Percentiles rank a stretch among this genome's conserved stretches.
These are phyloP conservation scores for Planiliza haematocheilus DNA, from an alignment of 2,113 vertebrate species.

Conservation along the genomic window DNA sequence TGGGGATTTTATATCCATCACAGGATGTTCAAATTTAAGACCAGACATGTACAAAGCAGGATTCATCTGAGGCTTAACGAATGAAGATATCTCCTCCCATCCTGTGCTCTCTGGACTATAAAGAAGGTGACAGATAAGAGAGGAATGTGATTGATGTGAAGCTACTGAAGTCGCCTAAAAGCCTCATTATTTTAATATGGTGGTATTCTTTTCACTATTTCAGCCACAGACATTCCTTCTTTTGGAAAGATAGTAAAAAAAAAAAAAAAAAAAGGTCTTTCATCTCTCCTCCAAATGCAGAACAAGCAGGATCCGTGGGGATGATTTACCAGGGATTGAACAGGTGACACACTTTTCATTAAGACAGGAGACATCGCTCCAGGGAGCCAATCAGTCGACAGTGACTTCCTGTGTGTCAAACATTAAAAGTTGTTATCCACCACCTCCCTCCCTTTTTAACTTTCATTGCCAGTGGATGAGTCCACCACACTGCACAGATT, in stretches of 20 bases:
- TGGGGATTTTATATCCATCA: conserved; percentile 31
- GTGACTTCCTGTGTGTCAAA: conserved; percentile 14
- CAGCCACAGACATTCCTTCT: conserved; percentile 19
- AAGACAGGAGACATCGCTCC: background rate
- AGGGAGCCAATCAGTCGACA: background rate
- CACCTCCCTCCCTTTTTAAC: background rate
- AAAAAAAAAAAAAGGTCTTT: conserved; percentile 31
- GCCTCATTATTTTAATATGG: conserved; percentile 55
- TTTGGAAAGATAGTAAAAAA: conserved; percentile 20
- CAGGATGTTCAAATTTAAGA: conserved; percentile 51
- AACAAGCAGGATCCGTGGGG: conserved; percentile 7
- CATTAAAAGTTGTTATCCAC: background rate
- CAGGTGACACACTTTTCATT: conserved; percentile 33
- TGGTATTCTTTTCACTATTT: conserved; percentile 44
- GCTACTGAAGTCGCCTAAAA: conserved; percentile 56
- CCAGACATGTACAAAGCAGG: conserved; percentile 18
- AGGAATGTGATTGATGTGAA: conserved; percentile 49
- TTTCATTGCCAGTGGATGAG: background rate
- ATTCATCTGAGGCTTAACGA: background rate
- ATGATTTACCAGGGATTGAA: conserved; percentile 26
- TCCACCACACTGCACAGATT: background rate
- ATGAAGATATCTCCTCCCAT: conserved; percentile 26
- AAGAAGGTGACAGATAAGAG: conserved; percentile 40
- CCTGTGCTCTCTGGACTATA: conserved; percentile 22
- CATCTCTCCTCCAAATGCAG: conserved; percentile 28